These are phyloP conservation scores for Galago senegalensis DNA, from an alignment of 2,797 vertebrate species.

Conservation along the genomic window DNA sequence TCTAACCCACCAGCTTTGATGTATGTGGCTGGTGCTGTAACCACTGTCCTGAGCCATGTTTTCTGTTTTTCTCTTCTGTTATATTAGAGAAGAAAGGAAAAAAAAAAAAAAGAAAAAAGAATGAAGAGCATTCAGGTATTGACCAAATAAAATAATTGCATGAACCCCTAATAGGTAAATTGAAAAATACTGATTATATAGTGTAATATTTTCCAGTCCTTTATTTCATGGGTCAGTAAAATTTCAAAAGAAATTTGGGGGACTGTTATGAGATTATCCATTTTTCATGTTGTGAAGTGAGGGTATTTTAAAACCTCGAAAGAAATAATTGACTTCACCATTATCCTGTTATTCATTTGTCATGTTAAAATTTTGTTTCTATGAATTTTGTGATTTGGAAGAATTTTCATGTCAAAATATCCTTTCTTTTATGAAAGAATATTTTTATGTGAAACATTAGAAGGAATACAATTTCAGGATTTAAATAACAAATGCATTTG, in stretches of 20 bases:
- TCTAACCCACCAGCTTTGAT: no score
- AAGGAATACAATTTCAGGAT: background rate
- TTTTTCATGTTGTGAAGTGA: conserved; percentile 1
- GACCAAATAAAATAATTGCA: conserved; percentile 18
- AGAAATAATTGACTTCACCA: background rate
- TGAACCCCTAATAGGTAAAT: background rate
- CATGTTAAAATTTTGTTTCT: conserved; percentile 18
- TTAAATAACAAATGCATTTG: background rate
- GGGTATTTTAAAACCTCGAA: conserved; percentile 31
- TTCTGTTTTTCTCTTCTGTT: conserved; percentile 35
- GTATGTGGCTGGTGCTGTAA: no score
- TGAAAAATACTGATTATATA: conserved; percentile 26
- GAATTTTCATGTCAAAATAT: conserved; percentile 26
- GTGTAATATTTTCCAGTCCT: background rate
- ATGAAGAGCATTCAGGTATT: background rate
- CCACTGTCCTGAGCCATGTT: background rate
- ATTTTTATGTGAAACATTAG: conserved; percentile 6
- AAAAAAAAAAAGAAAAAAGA: background rate
- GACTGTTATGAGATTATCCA: background rate
- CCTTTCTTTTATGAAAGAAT: background rate
- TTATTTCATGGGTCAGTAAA: conserved; percentile 35
- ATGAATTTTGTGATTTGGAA: conserved; percentile 6
- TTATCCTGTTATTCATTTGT: conserved; percentile 28
- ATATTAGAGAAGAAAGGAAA: background rate
- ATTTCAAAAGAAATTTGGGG: conserved; percentile 41